Evolutionary conservation across 2,888 invertebrate genomes (phyloP).

Genomic region (Drosophila gaucha): DNA sequence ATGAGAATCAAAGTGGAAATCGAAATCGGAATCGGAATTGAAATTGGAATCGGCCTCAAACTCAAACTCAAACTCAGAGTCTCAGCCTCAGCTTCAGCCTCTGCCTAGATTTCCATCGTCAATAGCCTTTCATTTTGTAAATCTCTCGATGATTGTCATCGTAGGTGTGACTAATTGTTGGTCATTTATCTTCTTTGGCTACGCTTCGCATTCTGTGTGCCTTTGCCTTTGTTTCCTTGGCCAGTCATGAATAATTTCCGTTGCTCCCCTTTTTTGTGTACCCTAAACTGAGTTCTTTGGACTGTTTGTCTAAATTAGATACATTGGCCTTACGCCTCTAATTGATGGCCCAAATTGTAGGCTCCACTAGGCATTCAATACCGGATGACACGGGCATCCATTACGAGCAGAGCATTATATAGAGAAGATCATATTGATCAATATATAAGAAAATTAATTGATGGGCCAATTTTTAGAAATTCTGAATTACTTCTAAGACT

Average conservation of each 20-base stretch:
- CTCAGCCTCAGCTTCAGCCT: neutral
- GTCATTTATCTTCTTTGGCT: constrained; percentile 72
- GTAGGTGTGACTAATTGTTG: constrained; percentile 80
- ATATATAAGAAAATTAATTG: neutral
- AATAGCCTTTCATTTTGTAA: constrained; percentile 50
- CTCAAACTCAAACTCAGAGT: neutral
- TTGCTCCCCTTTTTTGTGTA: constrained; percentile 26
- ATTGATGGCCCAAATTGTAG: constrained; percentile 70
- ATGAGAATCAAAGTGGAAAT: constrained; percentile 22
- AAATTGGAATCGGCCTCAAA: constrained; percentile 23
- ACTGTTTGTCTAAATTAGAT: constrained; percentile 53
- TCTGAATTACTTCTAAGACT: too few species aligned
- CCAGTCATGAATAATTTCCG: constrained; percentile 73
- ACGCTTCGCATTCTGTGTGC: constrained; percentile 3
- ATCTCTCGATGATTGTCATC: constrained; percentile 78
- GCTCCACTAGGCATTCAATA: constrained; percentile 19
- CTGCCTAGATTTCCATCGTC: neutral
- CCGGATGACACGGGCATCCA: constrained; percentile 40
- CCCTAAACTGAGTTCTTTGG: constrained; percentile 9
- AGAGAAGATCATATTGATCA: neutral
- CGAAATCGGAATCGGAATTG: constrained; percentile 20
- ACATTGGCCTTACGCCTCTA: constrained; percentile 51
- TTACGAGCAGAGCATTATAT: constrained; percentile 14
- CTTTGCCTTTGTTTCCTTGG: constrained; percentile 5
- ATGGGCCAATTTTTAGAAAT: too few species aligned